These are phyloP conservation scores for Drosophila nigromelanica DNA, from an alignment of 1,140 invertebrate genomes.

Conservation along the genomic window DNA sequence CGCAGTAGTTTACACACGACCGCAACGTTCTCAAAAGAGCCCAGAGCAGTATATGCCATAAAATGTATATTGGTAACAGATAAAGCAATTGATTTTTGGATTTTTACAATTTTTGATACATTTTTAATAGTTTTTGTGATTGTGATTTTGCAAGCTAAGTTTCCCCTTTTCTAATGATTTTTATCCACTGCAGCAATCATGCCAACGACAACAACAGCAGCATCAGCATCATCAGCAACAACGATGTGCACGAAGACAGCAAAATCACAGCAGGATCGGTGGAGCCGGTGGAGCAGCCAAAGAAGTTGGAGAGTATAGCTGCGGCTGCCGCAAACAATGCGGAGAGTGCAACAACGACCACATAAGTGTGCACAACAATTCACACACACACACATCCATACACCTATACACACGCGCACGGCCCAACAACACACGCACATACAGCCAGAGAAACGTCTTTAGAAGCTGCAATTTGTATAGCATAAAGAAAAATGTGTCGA, in stretches of 20 bases:
- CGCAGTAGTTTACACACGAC: too few species aligned
- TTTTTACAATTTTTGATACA: too few species aligned
- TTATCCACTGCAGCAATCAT: slow-evolving; percentile 53
- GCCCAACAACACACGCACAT: slow-evolving; percentile 11
- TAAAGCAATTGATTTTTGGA: too few species aligned
- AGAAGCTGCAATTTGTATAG: slow-evolving; percentile 54
- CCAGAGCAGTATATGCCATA: too few species aligned
- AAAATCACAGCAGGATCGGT: slow-evolving; percentile 51
- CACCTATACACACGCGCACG: slow-evolving; percentile 13
- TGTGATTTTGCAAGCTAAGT: too few species aligned
- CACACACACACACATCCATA: slow-evolving; percentile 13
- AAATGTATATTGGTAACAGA: too few species aligned
- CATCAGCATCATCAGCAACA: slow-evolving; percentile 41
- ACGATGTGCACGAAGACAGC: slow-evolving; percentile 28
- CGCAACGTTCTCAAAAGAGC: too few species aligned
- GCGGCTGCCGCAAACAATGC: slow-evolving; percentile 53
- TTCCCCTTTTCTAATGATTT: neutral
- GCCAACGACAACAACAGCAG: slow-evolving; percentile 67
- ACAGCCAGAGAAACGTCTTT: slow-evolving; percentile 26
- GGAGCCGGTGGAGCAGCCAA: slow-evolving; percentile 37
- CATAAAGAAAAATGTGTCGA: slow-evolving; percentile 38
- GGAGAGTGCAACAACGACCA: slow-evolving; percentile 67
- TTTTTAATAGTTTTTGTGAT: too few species aligned
- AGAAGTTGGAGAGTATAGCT: slow-evolving; percentile 25
- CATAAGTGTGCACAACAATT: slow-evolving; percentile 53